Base-by-base conservation (phyloP, 30 jellyfish, hydroid and myxozoan genomes). In the Hydractinia echinata region DNA sequence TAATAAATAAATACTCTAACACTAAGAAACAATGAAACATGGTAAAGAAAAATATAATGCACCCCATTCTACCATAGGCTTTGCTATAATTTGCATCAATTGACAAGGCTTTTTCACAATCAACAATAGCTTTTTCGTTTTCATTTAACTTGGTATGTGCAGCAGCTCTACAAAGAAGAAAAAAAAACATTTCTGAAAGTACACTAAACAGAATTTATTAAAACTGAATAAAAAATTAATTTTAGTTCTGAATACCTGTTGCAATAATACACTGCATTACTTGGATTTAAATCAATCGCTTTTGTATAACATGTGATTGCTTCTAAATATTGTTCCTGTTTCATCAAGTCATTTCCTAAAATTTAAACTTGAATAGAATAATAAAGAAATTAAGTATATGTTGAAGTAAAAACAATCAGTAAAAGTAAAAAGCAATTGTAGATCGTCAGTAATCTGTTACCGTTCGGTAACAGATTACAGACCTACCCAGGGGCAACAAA, bases 61-160 rank as follows among this genome's bases (percentile, higher is more conserved):
- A 92, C 98, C 98, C 98, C 81, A 92, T 30, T 77, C 98, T 82
- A 16, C 98, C 98, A 84, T 92, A 87, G n/a, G 98, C 98, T 78
- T 85, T 88, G 70, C 96, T 83, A 58, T 82, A 92, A 74, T 77
- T 67, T 21, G 96, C 95, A 55, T 92, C 89, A 6, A 92, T 77
- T 13, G 79, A 67, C 8, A 92, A 85, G 4, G 98, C 98, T 4
- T 55, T 54, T 84, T 92, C 83, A 81, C 96, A 92, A 55, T 92
- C 98, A 51, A 66, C 48, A 16, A 92, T 87, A n/a, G 98, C 98
- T 18, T 86, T 69, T 4, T 79, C 70, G 61, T 77, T 30, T 58
- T 82, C 74, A 49, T 85, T 84, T 13, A 86, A 81, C 76, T 92
- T 92, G 20, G 96, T 92, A 62, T 84, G 84, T 20, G 98, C 98